Percentiles rank a stretch among this genome's conserved stretches.
Evolutionary conservation across 2,113 vertebrate genomes (phyloP).

Genomic region (Oxygymnocypris stewartii): DNA sequence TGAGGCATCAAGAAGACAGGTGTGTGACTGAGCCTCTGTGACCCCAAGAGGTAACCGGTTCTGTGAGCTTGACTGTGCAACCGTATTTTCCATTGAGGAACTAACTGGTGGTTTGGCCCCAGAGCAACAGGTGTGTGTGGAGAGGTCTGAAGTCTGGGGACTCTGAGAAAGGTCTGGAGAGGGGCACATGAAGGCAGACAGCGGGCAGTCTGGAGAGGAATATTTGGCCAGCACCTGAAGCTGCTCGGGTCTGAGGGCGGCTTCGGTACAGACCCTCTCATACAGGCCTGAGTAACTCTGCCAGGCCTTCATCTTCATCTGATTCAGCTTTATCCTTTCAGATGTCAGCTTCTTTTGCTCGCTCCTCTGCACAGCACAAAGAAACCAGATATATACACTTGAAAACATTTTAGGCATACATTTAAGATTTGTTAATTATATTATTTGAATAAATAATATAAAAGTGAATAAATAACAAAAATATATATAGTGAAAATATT

Average conservation of each 20-base stretch:
- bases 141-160: constrained; percentile 56
- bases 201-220: constrained; percentile 84
- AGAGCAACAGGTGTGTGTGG: constrained; percentile 22
- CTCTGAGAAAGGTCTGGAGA: constrained; percentile 63
- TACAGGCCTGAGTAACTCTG: constrained; percentile 87
- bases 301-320: constrained; percentile 83
- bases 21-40: neutral
- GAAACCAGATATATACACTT: neutral
- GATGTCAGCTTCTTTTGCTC: constrained; percentile 49
- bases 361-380: constrained; percentile 30
- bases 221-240: constrained; percentile 91
- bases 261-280: constrained; percentile 87
- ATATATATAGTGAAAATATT: neutral
- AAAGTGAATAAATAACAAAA: neutral
- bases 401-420: neutral
- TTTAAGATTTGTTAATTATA: neutral
- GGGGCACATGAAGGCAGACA: constrained; percentile 80
- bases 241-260: constrained; percentile 85
- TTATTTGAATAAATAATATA: neutral
- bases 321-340: constrained; percentile 75
- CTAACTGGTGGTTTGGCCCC: neutral
- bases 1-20: neutral
- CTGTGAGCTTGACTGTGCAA: neutral
- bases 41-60: neutral
- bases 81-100: neutral